Conservation (phyloP, 2,797 vertebrate species). For the Telmatherina bonti region DNA sequence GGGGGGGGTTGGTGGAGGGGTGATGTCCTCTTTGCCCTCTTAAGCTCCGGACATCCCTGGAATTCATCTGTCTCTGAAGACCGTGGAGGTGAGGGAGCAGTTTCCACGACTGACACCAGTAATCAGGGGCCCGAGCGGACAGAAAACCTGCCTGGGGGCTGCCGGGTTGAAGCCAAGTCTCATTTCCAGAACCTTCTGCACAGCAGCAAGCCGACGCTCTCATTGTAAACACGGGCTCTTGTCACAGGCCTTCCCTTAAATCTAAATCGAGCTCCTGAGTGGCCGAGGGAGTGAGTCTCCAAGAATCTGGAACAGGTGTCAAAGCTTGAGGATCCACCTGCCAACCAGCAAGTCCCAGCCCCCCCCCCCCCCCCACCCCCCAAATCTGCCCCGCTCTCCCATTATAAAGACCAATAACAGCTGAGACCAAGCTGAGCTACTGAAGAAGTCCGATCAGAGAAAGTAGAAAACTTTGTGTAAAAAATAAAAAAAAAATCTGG, state of each 20-base stretch:
- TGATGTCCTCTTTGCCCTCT: constrained; percentile 41
- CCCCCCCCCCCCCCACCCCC: too few relatives aligned
- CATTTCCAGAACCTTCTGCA: constrained; percentile 72
- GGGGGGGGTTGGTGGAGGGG: constrained; percentile 3
- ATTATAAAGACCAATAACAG: constrained; percentile 32
- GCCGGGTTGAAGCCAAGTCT: constrained; percentile 20
- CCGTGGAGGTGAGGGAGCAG: constrained; percentile 24
- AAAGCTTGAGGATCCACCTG: constrained; percentile 57
- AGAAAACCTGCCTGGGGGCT: background rate
- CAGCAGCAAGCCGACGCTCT: constrained; percentile 39
- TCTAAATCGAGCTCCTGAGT: constrained; percentile 76
- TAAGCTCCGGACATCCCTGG: constrained; percentile 56
- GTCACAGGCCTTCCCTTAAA: constrained; percentile 73
- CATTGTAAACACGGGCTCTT: constrained; percentile 74
- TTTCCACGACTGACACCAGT: constrained; percentile 24
- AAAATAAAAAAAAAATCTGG: too few relatives aligned
- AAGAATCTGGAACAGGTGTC: constrained; percentile 83
- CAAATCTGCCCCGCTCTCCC: constrained; percentile 43
- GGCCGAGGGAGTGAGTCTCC: constrained; percentile 64
- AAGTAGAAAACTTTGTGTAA: too few relatives aligned
- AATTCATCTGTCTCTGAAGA: constrained; percentile 34
- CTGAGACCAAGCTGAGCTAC: background rate
- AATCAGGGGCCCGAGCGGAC: constrained; percentile 13
- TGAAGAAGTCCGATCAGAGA: background rate
- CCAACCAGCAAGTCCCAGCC: constrained; percentile 59